Base-by-base conservation (phyloP, 2,888 invertebrate genomes). In the Brachypterus glaber region DNA sequence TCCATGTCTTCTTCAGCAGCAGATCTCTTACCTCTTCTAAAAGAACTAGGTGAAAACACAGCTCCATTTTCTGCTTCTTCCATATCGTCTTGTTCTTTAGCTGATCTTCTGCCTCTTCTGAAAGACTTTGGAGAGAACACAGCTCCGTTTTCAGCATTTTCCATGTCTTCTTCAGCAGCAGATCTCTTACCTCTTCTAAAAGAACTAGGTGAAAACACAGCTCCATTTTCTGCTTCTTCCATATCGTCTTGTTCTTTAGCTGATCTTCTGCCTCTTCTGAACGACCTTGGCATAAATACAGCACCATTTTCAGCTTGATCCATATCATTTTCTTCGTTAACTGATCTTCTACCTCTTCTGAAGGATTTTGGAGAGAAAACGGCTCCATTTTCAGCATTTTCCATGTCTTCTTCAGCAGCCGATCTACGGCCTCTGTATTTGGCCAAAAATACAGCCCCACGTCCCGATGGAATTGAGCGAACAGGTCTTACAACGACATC, bases 251-350 rank as follows among this genome's bases (percentile, higher is more conserved):
- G 13, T 17, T 15, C 30, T 4, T 33, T 17, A 11, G 24, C 37
- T 11, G 43, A 41, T 25, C 44, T 16, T 18, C 35, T 40, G 8
- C 39, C 34, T 35, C 47, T 43, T 33, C 45, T 38, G 1, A 44
- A 44, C 17, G 40, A 42, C 9, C 41, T 39, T 3, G 48, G 48
- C 4, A 47, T 34, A 25, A 47, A 47, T 13, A 47, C 43, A 5
- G 42, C 46, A 2, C 46, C 46, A 24, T 40, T 42, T 30, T 41
- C 41, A 13, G 45, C 47, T n/a, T 37, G 30, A 1, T 47, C 46
- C 44, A 47, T 44, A 24, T 47, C 47, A 13, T 45, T 40, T 15
- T 18, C 39, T 12, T 33, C 21, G 14, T 21, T 11, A 17, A 35
- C 36, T 11, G 40, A 40, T 12, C 43, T 17, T 25, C 37, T 46